A percentile compares a stretch with the other conserved stretches of the same genome.
phyloP scores from a whole-genome alignment of 2,113 vertebrate genomes.

The Meleagris gallopavo region DNA sequence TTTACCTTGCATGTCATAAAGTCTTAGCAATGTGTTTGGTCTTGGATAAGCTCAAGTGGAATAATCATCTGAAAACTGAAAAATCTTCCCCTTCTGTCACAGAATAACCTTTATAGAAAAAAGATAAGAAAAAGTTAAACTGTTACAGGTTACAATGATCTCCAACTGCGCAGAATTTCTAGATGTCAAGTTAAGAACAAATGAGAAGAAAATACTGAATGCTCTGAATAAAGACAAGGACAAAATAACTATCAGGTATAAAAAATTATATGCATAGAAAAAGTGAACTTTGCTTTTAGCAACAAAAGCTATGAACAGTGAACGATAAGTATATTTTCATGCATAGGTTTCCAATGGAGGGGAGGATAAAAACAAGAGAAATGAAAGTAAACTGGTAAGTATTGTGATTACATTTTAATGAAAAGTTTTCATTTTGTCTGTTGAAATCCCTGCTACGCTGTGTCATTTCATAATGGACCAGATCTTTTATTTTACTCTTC shows the following conservation, averaged over 20 bases:
- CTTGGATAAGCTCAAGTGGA: neutral
- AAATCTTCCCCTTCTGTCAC: neutral
- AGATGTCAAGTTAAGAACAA: slow-evolving; percentile 90
- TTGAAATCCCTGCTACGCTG: neutral
- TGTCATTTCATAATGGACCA: neutral
- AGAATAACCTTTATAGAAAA: neutral
- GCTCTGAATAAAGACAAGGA: slow-evolving; percentile 92
- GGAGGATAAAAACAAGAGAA: slow-evolving; percentile 95
- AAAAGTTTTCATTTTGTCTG: neutral
- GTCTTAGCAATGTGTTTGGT: neutral
- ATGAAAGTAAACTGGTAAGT: slow-evolving; percentile 99
- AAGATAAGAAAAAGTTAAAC: slow-evolving; percentile 7
- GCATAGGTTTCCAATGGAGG: slow-evolving; percentile 91
- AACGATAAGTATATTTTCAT: slow-evolving; percentile 51
- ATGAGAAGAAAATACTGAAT: slow-evolving; percentile 92
- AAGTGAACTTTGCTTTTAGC: neutral
- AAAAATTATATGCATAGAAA: slow-evolving; percentile 1
- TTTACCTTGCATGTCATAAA: neutral
- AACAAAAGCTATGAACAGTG: slow-evolving; percentile 28
- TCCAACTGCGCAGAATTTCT: slow-evolving; percentile 89
- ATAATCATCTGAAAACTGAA: neutral
- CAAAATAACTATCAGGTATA: slow-evolving; percentile 90
- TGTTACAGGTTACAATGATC: slow-evolving; percentile 86
- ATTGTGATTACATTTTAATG: neutral
- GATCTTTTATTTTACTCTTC: neutral